These are phyloP conservation scores for Aptenodytes patagonicus DNA, from an alignment of 2,113 vertebrate species.

Conservation along the genomic window DNA sequence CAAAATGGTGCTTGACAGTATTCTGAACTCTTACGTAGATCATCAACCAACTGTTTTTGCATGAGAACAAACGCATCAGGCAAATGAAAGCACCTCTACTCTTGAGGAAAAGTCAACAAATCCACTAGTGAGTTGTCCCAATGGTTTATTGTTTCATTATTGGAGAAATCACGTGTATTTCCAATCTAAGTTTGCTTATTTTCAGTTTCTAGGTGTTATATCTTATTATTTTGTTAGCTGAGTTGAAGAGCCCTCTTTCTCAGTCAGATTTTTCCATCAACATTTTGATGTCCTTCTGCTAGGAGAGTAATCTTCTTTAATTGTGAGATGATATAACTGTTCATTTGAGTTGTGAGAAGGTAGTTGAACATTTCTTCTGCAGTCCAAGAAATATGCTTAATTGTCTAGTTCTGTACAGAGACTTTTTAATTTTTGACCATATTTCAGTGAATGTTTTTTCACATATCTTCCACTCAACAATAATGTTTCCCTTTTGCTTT, in stretches of 20 bases:
- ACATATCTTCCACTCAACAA: background rate
- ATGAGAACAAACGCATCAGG: background rate
- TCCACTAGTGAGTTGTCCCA: background rate
- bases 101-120: background rate
- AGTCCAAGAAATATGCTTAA: background rate
- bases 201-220: background rate
- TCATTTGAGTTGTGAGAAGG: background rate
- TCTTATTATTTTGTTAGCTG: background rate
- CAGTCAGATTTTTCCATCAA: background rate
- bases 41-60: background rate
- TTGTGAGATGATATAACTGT: background rate
- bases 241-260: background rate
- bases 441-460: background rate
- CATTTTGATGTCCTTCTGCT: background rate
- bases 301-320: background rate
- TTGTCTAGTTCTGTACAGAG: background rate
- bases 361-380: background rate
- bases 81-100: background rate
- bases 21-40: background rate
- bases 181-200: background rate
- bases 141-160: background rate
- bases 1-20: background rate
- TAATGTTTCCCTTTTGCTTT: background rate
- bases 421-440: background rate
- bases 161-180: background rate